These are phyloP conservation scores for Xylophagus ater DNA, from an alignment of 2,888 invertebrate genomes.

Conservation along the genomic window DNA sequence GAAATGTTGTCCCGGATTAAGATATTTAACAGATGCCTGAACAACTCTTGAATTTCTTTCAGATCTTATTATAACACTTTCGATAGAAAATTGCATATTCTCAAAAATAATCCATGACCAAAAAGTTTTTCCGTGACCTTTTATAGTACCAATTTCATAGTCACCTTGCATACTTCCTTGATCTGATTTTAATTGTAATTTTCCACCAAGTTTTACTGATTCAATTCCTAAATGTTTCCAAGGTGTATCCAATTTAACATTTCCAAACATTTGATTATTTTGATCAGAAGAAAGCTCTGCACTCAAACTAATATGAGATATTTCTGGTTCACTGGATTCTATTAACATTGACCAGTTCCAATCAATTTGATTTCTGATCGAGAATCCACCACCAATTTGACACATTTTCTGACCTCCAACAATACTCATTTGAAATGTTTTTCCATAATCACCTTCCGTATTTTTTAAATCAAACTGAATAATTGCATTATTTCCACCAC, in stretches of 20 bases:
- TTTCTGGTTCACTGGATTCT: conserved; percentile 31
- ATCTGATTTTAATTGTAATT: conserved; percentile 24
- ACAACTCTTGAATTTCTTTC: conserved; percentile 37
- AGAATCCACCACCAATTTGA: conserved; percentile 36
- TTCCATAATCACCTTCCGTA: conserved; percentile 23
- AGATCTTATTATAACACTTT: conserved; percentile 37
- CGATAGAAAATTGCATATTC: conserved; percentile 41
- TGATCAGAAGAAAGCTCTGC: conserved; percentile 25
- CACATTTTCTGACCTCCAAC: conserved; percentile 40
- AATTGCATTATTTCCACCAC: conserved; percentile 35
- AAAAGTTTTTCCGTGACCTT: conserved; percentile 38
- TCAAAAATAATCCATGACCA: conserved; percentile 46
- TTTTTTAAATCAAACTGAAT: conserved; percentile 31
- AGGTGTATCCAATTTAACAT: conserved; percentile 31
- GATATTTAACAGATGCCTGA: conserved; percentile 40
- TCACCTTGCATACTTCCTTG: conserved; percentile 30
- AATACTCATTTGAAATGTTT: conserved; percentile 31
- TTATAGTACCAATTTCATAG: conserved; percentile 39
- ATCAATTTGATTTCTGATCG: conserved; percentile 31
- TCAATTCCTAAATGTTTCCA: conserved; percentile 36
- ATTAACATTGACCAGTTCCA: conserved; percentile 38
- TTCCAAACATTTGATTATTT: conserved; percentile 22
- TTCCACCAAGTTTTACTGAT: conserved; percentile 27
- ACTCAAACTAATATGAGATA: conserved; percentile 30
- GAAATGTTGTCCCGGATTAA: conserved; percentile 44